A percentile compares a stretch with the other conserved stretches of the same genome.
phyloP scores from a whole-genome alignment of 2,113 vertebrate species.

The Pedetes capensis region DNA sequence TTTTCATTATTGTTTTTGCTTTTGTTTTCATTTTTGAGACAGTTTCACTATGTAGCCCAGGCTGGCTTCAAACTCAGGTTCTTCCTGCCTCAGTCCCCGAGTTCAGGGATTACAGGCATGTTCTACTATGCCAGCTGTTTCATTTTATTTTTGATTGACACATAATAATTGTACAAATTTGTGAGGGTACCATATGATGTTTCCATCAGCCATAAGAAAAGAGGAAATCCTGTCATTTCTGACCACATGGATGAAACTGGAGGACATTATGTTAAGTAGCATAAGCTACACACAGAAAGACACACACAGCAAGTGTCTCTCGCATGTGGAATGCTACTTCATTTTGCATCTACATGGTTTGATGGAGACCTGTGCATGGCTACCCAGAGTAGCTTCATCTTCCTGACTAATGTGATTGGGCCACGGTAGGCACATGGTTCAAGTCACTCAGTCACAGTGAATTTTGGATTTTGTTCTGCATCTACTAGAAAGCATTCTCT shows the following conservation, averaged over 20 bases:
- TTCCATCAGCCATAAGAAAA: not conserved
- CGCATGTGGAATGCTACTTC: no score
- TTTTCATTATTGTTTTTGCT: no score
- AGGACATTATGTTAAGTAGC: not conserved
- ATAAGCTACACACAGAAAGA: not conserved
- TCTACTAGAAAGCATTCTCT: not conserved
- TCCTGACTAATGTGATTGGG: not conserved
- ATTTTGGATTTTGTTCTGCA: not conserved
- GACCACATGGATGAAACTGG: not conserved
- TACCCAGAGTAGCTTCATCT: not conserved
- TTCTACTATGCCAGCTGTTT: no score
- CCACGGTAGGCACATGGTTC: no score
- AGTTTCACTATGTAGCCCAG: no score
- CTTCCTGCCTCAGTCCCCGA: no score
- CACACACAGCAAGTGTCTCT: not conserved
- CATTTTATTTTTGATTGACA: not conserved
- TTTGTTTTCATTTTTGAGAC: no score
- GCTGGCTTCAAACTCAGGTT: no score
- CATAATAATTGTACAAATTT: not conserved
- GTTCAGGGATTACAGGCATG: no score
- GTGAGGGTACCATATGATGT: not conserved
- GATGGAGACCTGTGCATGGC: not conserved
- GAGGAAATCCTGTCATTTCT: not conserved
- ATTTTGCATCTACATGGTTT: accelerated
- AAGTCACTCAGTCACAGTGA: not conserved